These are phyloP conservation scores for Bettongia penicillata DNA, from an alignment of 2,113 vertebrate genomes.

Conservation along the genomic window DNA sequence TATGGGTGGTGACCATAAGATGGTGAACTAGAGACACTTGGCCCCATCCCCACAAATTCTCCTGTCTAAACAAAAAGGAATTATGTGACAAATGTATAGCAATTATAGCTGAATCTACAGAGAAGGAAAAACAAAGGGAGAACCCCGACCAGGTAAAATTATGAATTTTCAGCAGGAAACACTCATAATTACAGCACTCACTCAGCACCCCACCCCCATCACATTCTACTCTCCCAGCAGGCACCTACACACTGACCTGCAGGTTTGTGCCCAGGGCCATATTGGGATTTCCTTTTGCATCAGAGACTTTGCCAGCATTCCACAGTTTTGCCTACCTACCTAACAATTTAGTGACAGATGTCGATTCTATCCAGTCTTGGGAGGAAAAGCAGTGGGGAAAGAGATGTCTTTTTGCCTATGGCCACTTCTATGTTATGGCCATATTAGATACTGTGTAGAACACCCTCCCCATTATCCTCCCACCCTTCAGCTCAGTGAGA, in stretches of 20 bases:
- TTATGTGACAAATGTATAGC: not conserved
- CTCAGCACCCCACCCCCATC: not conserved
- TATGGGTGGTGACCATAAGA: not conserved
- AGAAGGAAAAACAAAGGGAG: not conserved
- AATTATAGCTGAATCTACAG: not conserved
- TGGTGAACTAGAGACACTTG: not conserved
- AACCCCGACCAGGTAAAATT: not conserved
- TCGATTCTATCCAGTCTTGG: not conserved
- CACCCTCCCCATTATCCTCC: not conserved
- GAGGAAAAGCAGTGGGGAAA: not conserved
- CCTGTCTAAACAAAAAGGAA: not conserved
- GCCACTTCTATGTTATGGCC: not conserved
- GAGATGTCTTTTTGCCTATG: not conserved
- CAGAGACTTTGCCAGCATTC: not conserved
- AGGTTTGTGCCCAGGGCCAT: not conserved
- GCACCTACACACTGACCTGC: not conserved
- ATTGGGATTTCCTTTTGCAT: not conserved
- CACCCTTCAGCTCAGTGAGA: not conserved
- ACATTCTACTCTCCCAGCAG: not conserved
- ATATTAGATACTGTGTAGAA: not conserved
- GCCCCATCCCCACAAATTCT: not conserved
- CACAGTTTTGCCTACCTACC: not conserved
- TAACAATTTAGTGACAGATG: not conserved
- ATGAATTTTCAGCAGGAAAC: not conserved
- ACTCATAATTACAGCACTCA: not conserved